These are phyloP conservation scores for Drosophila antonietae DNA, from an alignment of 2,888 invertebrate species.

Conservation along the genomic window DNA sequence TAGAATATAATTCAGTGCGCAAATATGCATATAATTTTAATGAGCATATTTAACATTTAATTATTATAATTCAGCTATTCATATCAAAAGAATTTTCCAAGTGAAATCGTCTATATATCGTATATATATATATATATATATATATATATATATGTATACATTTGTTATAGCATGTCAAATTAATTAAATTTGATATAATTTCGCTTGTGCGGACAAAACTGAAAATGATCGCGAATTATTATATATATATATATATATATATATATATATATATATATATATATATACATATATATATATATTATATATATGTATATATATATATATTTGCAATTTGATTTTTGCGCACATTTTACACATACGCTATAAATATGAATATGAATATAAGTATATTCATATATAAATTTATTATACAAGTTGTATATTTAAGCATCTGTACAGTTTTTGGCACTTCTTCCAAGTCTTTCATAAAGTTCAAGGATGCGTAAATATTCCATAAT, in stretches of 20 bases:
- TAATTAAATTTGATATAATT: constrained; percentile 68
- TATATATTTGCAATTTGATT: constrained; percentile 16
- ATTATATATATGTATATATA: constrained; percentile 11
- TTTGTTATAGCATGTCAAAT: constrained; percentile 38
- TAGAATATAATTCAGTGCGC: not conserved
- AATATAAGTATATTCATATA: constrained; percentile 10
- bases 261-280: constrained; percentile 1
- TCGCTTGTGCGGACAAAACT: constrained; percentile 49
- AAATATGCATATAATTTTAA: constrained; percentile 29
- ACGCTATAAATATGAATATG: constrained; percentile 2
- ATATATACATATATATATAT: no score
- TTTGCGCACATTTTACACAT: constrained; percentile 40
- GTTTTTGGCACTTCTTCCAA: constrained; percentile 9
- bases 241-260: not conserved
- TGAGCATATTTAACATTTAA: constrained; percentile 37
- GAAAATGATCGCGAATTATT: constrained; percentile 27
- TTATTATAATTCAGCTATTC: constrained; percentile 22
- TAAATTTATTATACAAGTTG: constrained; percentile 13
- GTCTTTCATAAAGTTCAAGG: constrained; percentile 48
- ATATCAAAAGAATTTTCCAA: constrained; percentile 21
- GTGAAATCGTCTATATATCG: constrained; percentile 12
- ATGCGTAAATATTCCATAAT: constrained; percentile 27
- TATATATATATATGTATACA: constrained; percentile 3
- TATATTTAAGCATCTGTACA: constrained; percentile 15
- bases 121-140: constrained; percentile 7